Evolutionary conservation across 1,140 invertebrate genomes (phyloP).

Genomic region (Pachypeltis micranthus): DNA sequence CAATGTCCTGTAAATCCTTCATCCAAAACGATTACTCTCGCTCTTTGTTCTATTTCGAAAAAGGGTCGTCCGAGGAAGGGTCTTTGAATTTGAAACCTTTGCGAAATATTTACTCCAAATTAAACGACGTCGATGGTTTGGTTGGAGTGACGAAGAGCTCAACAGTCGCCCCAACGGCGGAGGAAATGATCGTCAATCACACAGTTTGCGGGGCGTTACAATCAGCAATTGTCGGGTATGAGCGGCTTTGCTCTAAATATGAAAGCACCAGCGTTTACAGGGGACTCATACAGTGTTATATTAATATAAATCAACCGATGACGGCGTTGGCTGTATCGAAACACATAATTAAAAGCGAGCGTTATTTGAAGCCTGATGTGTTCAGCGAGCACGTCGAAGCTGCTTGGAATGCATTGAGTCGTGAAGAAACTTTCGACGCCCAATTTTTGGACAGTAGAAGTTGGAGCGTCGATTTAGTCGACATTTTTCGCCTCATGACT

Average conservation of each 20-base stretch:
- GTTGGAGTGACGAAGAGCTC: conserved; percentile 55
- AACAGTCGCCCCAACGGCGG: conserved; percentile 45
- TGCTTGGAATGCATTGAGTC: conserved; percentile 74
- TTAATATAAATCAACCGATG: conserved; percentile 61
- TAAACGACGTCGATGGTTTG: conserved; percentile 65
- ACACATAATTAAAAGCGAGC: conserved; percentile 28
- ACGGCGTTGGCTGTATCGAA: conserved; percentile 57
- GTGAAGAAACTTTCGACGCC: conserved; percentile 57
- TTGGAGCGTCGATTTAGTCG: conserved; percentile 51
- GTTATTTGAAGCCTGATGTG: conserved; percentile 35
- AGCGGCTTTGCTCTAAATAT: conserved; percentile 48
- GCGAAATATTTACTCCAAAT: conserved; percentile 58
- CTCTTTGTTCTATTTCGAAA: conserved; percentile 58
- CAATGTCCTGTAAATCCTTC: conserved; percentile 47
- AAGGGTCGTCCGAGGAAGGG: not conserved
- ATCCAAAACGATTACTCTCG: conserved; percentile 58
- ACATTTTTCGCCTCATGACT: conserved; percentile 44
- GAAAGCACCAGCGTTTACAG: conserved; percentile 33
- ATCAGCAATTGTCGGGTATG: conserved; percentile 64
- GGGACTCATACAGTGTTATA: conserved; percentile 61
- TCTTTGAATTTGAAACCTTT: conserved; percentile 35
- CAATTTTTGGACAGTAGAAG: conserved; percentile 31
- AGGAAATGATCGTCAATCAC: conserved; percentile 46
- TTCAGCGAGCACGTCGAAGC: conserved; percentile 66
- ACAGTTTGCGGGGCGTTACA: conserved; percentile 54